Conservation (phyloP, 2,888 invertebrate genomes). For the Acleris literana region DNA sequence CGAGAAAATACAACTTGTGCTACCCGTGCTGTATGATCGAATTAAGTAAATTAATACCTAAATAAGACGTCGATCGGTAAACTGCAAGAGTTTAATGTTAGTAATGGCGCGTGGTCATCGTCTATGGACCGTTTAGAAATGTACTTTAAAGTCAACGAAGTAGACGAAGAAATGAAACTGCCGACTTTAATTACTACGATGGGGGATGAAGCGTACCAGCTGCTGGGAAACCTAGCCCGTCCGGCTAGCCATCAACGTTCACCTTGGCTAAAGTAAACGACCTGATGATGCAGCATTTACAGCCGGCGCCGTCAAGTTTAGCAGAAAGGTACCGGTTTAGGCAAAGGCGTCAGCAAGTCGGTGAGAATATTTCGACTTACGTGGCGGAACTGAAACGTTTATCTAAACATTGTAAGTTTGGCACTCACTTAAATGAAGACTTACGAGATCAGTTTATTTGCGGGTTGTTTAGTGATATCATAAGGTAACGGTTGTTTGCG, state of each 20-base stretch:
- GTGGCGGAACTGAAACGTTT: neutral
- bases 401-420: neutral
- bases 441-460: conserved; percentile 2
- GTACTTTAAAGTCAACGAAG: conserved; percentile 19
- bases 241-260: neutral
- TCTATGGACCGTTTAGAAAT: conserved; percentile 9
- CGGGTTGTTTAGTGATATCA: conserved; percentile 1
- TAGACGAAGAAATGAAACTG: neutral
- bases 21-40: no score
- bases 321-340: conserved; percentile 12
- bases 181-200: conserved; percentile 10
- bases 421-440: neutral
- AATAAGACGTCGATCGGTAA: conserved; percentile 6
- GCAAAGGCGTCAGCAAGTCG: neutral
- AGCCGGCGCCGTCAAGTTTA: conserved; percentile 8
- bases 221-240: neutral
- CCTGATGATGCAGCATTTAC: conserved; percentile 8
- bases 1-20: no score
- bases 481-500: conserved; percentile 1
- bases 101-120: conserved; percentile 17
- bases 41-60: no score
- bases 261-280: neutral
- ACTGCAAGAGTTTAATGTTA: conserved; percentile 9
- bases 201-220: conserved; percentile 4
- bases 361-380: neutral